Conservation (phyloP, 1,140 invertebrate species). For the Hyles euphorbiae region DNA sequence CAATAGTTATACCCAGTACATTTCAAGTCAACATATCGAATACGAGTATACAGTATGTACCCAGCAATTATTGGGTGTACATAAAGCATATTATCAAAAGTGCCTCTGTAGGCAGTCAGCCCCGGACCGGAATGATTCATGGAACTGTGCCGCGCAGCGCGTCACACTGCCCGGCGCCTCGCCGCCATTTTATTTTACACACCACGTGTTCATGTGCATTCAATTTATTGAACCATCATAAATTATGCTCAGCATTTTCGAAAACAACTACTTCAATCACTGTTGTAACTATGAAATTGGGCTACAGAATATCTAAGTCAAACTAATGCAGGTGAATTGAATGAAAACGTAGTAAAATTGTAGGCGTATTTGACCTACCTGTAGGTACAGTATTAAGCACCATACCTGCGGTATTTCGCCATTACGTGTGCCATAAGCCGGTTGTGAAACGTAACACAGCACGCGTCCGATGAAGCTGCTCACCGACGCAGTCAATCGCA, state of each 20-base stretch:
- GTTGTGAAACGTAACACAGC: constrained; percentile 29
- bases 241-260: constrained; percentile 3
- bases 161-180: constrained; percentile 25
- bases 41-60: too few species aligned
- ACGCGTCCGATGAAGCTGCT: constrained; percentile 20
- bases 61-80: too few species aligned
- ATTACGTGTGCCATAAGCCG: constrained; percentile 28
- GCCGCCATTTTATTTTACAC: constrained; percentile 66
- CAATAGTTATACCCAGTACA: too few species aligned
- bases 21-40: too few species aligned
- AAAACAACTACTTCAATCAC: not conserved
- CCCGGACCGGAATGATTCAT: constrained; percentile 27
- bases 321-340: not conserved
- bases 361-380: constrained; percentile 10
- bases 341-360: constrained; percentile 5
- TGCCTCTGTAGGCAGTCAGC: too few species aligned
- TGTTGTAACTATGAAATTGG: not conserved
- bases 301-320: too few species aligned
- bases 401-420: constrained; percentile 63
- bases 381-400: constrained; percentile 8
- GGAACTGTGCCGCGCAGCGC: constrained; percentile 28
- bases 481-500: constrained; percentile 21
- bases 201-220: constrained; percentile 63
- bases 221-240: constrained; percentile 25
- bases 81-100: too few species aligned